Conservation (phyloP, 1,140 invertebrate species). For the Camponotus floridanus region DNA sequence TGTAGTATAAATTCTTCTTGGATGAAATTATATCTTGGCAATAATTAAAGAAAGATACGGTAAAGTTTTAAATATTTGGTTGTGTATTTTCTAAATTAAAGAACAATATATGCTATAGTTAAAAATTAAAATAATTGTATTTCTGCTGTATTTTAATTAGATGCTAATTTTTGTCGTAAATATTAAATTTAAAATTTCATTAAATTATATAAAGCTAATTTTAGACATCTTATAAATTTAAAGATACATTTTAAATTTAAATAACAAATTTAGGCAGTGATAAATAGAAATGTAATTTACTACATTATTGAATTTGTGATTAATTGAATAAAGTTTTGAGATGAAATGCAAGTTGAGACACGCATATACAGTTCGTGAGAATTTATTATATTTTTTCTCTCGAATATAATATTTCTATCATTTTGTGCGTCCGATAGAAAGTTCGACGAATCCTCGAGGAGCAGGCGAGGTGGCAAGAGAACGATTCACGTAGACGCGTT, state of each 20-base stretch:
- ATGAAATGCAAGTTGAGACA: background rate
- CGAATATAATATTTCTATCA: background rate
- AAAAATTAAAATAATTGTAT: background rate
- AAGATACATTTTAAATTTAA: background rate
- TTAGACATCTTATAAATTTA: background rate
- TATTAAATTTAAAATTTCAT: background rate
- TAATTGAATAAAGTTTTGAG: background rate
- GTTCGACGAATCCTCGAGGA: slow-evolving; percentile 73
- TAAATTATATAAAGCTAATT: background rate
- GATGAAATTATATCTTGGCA: background rate
- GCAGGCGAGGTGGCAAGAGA: slow-evolving; percentile 70
- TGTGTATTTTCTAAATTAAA: background rate
- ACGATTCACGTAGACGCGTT: slow-evolving; percentile 39
- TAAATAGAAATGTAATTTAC: background rate
- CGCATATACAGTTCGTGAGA: background rate
- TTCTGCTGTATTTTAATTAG: background rate
- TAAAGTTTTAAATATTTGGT: background rate
- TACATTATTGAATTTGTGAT: background rate
- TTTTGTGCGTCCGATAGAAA: slow-evolving; percentile 69
- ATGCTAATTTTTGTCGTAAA: background rate
- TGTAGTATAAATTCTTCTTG: background rate
- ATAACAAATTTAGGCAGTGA: background rate
- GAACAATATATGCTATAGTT: background rate
- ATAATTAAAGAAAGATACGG: background rate
- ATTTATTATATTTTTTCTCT: background rate